Base-by-base conservation (phyloP, 1,140 invertebrate genomes). In the Heterodera schachtii region DNA sequence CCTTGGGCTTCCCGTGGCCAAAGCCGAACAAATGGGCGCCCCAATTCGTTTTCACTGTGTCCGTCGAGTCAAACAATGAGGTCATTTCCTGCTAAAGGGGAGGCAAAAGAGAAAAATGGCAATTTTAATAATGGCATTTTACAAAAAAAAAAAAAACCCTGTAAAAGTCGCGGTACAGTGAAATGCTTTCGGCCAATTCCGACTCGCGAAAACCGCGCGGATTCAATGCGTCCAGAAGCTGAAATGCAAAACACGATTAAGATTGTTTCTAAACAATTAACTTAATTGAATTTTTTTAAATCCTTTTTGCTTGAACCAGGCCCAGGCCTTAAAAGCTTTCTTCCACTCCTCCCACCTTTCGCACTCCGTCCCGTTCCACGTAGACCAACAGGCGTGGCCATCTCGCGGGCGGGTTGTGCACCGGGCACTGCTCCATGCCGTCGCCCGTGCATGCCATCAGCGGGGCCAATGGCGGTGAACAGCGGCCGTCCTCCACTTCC, bases 181-280 rank as follows among this genome's bases (percentile, higher is more conserved):
- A 43, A 3, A 82, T 82, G 73, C 47, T 82, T 13, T 82, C 81
- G 31, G 60, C 49, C 47, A 82, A 71, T 31, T 82, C 81, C 41
- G 64, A 69, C 80, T 82, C 81, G 41, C 81, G 81, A 70, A 46
- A 80, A 71, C 81, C 81, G 43, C 81, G 81, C 46, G 81, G 81
- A 21, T 82, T 82, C 43, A 82, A 67, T 3, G 81, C 52, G 57
- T 82, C 44, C n/a, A 82, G 16, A 43, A 82, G 44, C 81, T 82
- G 47, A 43, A 82, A 64, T 49, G 60, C 19, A 57, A 44, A 31
- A 77, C n/a, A 64, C n/a, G 47, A 47, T 5, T 43, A 44, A 43
- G 49, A 78, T 31, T 21, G 47, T 3, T 21, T 5, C 21, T n/a
- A n/a, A n/a, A n/a, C n/a, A n/a, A n/a, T n/a, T n/a, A n/a, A n/a